Percentiles rank a stretch among this genome's conserved stretches.
These are phyloP conservation scores for Pangasius sanitwongsei DNA, from an alignment of 2,797 vertebrate genomes.

Conservation along the genomic window DNA sequence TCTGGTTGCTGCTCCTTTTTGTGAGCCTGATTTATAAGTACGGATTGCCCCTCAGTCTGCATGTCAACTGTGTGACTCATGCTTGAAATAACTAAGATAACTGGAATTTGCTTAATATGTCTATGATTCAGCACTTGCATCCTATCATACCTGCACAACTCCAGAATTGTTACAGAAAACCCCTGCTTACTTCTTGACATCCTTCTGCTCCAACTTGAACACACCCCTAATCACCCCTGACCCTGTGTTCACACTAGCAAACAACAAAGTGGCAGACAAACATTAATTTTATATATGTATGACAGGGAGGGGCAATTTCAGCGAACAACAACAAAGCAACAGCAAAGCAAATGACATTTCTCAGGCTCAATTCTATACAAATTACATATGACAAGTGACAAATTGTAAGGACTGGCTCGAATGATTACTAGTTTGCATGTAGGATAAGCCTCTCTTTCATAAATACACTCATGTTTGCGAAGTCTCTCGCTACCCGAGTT, in stretches of 20 bases:
- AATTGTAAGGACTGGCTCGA: neutral
- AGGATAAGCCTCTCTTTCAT: neutral
- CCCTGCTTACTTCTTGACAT: neutral
- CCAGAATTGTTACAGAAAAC: neutral
- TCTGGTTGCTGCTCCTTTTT: neutral
- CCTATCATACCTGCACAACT: neutral
- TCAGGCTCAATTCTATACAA: neutral
- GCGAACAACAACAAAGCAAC: neutral
- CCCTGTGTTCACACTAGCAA: neutral
- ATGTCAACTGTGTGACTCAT: constrained; percentile 4
- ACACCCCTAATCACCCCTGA: neutral
- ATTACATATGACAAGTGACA: neutral
- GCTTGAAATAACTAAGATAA: neutral
- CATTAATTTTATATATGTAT: neutral
- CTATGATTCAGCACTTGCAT: neutral
- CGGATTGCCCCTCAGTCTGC: constrained; percentile 3
- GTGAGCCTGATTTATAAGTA: constrained; percentile 1
- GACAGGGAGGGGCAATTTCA: no score
- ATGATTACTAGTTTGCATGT: neutral
- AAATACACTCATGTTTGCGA: neutral
- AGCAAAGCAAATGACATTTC: neutral
- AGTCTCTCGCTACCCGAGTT: neutral
- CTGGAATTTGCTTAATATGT: neutral
- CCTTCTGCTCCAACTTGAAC: neutral
- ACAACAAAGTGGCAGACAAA: neutral